These are phyloP conservation scores for Ophion ellenae DNA, from an alignment of 2,888 invertebrate genomes.

Conservation along the genomic window DNA sequence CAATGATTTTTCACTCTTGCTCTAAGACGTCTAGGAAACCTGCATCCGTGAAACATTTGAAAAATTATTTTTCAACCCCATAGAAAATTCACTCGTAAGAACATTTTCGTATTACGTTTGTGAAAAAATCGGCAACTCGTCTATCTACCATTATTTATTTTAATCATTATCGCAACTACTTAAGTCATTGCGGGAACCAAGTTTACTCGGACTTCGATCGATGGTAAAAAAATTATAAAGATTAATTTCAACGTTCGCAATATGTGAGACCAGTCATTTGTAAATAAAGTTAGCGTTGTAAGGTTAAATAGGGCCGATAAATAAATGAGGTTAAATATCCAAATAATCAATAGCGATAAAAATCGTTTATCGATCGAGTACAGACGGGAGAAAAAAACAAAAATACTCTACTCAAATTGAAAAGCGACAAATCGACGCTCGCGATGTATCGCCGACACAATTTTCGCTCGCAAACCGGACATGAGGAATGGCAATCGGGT, in stretches of 20 bases:
- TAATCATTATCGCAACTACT: too few relatives aligned
- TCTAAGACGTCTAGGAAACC: constrained; percentile 4
- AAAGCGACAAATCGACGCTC: not conserved
- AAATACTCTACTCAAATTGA: not conserved
- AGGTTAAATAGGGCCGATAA: not conserved
- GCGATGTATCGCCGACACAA: too few relatives aligned
- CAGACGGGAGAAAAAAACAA: not conserved
- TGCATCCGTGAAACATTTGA: not conserved
- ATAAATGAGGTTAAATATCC: too few relatives aligned
- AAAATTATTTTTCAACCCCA: not conserved
- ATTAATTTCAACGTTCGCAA: too few relatives aligned
- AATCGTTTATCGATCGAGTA: not conserved
- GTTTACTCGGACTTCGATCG: too few relatives aligned
- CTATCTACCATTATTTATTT: too few relatives aligned
- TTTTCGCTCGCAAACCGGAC: too few relatives aligned
- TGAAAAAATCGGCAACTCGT: not conserved
- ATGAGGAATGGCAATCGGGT: too few relatives aligned
- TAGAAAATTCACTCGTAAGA: not conserved
- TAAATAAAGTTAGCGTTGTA: not conserved
- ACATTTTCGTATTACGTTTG: not conserved
- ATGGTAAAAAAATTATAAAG: too few relatives aligned
- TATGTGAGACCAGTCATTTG: too few relatives aligned
- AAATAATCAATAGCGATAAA: not conserved
- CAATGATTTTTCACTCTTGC: constrained; percentile 31
- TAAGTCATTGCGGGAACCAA: too few relatives aligned